phyloP scores from a whole-genome alignment of 2,888 invertebrate genomes.

The Aphidoletes aphidimyza region DNA sequence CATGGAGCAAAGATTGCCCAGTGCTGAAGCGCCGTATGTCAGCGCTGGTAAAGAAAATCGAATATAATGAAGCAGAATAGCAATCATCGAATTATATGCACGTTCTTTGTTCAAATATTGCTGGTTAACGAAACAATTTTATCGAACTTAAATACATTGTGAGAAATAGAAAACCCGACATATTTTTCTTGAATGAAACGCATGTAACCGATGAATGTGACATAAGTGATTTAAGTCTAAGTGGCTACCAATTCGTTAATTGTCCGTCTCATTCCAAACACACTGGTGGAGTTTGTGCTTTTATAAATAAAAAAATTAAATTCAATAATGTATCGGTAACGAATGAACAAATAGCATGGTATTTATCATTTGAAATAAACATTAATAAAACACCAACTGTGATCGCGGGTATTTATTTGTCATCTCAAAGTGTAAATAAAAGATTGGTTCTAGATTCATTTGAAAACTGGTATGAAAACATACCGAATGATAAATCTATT shows the following conservation, averaged over 20 bases:
- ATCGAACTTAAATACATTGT: background rate
- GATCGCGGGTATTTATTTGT: slow-evolving; percentile 15
- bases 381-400: background rate
- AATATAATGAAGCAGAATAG: background rate
- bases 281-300: background rate
- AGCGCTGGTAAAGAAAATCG: background rate
- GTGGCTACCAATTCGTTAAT: background rate
- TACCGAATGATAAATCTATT: background rate
- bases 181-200: background rate
- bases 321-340: background rate
- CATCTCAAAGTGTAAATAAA: slow-evolving; percentile 2
- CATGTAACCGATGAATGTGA: background rate
- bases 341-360: background rate
- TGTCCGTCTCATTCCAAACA: background rate
- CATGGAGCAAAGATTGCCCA: background rate
- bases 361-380: slow-evolving; percentile 15
- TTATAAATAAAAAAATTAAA: slow-evolving; percentile 12
- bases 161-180: background rate
- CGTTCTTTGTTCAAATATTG: background rate
- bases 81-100: background rate
- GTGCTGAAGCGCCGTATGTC: background rate
- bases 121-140: background rate
- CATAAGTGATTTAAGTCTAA: background rate
- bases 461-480: slow-evolving; percentile 24
- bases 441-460: background rate